Base-by-base conservation (phyloP, 1,140 invertebrate species). In the Papilio glaucus region DNA sequence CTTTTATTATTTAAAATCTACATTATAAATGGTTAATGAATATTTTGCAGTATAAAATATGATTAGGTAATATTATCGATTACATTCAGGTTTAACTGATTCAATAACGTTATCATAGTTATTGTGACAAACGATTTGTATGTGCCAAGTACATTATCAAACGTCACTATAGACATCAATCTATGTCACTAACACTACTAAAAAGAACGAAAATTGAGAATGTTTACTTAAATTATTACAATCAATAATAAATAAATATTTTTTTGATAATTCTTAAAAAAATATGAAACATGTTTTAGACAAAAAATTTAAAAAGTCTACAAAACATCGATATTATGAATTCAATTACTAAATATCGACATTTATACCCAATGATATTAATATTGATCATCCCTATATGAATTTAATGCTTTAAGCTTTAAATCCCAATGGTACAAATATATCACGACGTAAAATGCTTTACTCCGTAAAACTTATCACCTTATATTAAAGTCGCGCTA, bases 401-500 rank as follows among this genome's bases (percentile, higher is more conserved):
- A 69, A 69, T n/a, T n/a, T n/a, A n/a, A 69, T 69, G 67, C 67
- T 69, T 69, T 68, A 53, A 65, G 37, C 57, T 57, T 26, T 65
- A 13, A 74, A 38, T 65, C 39, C 18, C 39, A 53, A 53, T 53
- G 49, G n/a, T 71, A 37, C 18, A 41, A 69, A 60, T 69, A 60
- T 68, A 53, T 33, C 38, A 41, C 12, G 33, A 39, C 53, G 24
- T n/a, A 69, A 74, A 8, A 65, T 42, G 18, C n/a, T 73, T 60
- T 37, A 26, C 49, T 79, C 60, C 57, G 60, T 49, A 72, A 74
- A 61, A 79, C 69, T 75, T 78, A 80, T 62, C 72, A 61, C 53
- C 42, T n/a, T n/a, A n/a, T n/a, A n/a, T n/a, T 75, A 77, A 26
- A n/a, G 77, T 74, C 70, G 76, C 71, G 75, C 69, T 72, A 38